phyloP scores from a whole-genome alignment of 1,140 invertebrate species.

The Penaeus chinensis region DNA sequence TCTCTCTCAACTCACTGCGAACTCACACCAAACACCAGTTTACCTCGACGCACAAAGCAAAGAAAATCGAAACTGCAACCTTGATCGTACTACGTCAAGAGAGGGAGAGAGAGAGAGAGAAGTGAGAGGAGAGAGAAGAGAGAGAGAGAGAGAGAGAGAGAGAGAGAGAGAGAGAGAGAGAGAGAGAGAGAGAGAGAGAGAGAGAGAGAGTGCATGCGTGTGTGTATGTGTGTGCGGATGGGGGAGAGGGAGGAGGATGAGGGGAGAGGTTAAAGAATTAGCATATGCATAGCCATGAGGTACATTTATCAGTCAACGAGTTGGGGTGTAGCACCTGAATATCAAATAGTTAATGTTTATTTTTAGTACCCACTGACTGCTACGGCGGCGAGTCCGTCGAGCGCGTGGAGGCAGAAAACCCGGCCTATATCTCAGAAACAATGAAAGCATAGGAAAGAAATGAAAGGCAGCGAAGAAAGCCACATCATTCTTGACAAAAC shows the following conservation, averaged over 20 bases:
- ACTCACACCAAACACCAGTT: too few species aligned
- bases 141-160: conserved; percentile 3
- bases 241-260: neutral
- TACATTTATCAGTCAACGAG: conserved; percentile 16
- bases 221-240: neutral
- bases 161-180: conserved; percentile 5
- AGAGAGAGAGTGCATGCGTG: neutral
- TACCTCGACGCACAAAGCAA: too few species aligned
- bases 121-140: neutral
- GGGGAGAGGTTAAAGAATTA: neutral
- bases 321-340: conserved; percentile 3
- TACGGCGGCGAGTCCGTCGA: too few species aligned
- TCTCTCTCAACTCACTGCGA: too few species aligned
- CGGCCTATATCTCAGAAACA: too few species aligned
- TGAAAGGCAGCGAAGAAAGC: too few species aligned
- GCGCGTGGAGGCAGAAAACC: too few species aligned
- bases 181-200: conserved; percentile 26
- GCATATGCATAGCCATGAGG: conserved; percentile 16
- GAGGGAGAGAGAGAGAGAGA: conserved; percentile 5
- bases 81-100: too few species aligned
- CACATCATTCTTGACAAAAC: too few species aligned
- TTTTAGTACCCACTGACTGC: neutral
- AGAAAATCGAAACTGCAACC: too few species aligned
- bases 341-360: conserved; percentile 9
- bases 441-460: too few species aligned